phyloP scores from a whole-genome alignment of 2,888 invertebrate genomes.

The Odontocolon sp. region DNA sequence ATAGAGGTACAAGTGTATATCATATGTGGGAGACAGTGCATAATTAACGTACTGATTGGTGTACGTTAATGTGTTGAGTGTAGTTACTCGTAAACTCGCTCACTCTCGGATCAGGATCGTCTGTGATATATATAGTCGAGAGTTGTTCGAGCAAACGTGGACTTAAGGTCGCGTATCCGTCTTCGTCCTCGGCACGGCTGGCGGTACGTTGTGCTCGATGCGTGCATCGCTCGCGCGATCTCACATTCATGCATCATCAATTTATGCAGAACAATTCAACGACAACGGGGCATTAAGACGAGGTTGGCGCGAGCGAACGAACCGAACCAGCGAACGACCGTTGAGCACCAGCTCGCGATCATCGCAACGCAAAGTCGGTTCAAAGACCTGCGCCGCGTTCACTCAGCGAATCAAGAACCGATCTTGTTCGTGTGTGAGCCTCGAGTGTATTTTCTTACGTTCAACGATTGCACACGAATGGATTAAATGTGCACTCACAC shows the following conservation, averaged over 20 bases:
- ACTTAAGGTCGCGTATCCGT: slow-evolving; percentile 60
- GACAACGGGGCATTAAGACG: slow-evolving; percentile 78
- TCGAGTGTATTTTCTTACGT: neutral
- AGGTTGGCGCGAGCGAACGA: neutral
- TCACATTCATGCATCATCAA: slow-evolving; percentile 78
- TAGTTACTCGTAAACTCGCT: too few relatives aligned
- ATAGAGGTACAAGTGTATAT: too few relatives aligned
- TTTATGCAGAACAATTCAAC: slow-evolving; percentile 81
- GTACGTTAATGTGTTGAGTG: too few relatives aligned
- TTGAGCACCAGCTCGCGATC: slow-evolving; percentile 51
- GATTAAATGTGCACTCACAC: neutral
- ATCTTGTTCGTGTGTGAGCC: slow-evolving; percentile 33
- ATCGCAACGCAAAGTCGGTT: slow-evolving; percentile 63
- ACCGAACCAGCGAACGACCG: slow-evolving; percentile 62
- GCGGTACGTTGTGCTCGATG: slow-evolving; percentile 67
- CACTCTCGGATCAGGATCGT: slow-evolving; percentile 14
- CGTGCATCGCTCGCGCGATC: slow-evolving; percentile 61
- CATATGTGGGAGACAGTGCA: too few relatives aligned
- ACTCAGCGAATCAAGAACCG: neutral
- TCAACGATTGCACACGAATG: neutral
- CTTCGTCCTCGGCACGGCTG: slow-evolving; percentile 65
- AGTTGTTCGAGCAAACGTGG: slow-evolving; percentile 39
- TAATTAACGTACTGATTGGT: too few relatives aligned
- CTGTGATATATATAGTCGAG: slow-evolving; percentile 3
- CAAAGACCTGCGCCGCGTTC: slow-evolving; percentile 71